Evolutionary conservation across 2,113 vertebrate species (phyloP).

Genomic region (Diglossa brunneiventris): DNA sequence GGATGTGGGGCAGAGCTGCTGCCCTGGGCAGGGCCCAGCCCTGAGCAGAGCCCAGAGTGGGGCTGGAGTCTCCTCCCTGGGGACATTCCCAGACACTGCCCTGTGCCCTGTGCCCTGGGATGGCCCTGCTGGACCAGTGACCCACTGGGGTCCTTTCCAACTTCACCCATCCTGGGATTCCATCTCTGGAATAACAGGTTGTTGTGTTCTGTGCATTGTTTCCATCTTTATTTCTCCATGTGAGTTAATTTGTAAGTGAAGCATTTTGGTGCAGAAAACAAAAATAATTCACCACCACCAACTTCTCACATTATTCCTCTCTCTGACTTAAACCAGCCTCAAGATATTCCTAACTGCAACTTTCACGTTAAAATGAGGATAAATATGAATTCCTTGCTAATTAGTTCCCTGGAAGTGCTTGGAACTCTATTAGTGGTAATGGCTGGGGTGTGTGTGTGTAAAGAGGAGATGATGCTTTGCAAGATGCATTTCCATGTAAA

Average conservation of each 20-base stretch:
- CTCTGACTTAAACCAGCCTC: background rate
- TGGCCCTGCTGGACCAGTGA: background rate
- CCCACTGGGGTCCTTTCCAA: background rate
- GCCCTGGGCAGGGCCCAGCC: background rate
- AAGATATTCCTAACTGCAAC: background rate
- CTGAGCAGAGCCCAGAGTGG: background rate
- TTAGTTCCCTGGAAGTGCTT: background rate
- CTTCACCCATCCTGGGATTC: background rate
- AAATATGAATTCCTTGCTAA: background rate
- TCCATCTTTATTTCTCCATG: background rate
- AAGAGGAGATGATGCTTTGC: background rate
- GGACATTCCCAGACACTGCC: background rate
- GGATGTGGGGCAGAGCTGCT: background rate
- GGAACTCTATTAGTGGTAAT: background rate
- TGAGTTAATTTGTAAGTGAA: background rate
- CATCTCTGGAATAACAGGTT: background rate
- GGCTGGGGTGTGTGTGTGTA: rapidly evolving
- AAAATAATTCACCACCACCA: background rate
- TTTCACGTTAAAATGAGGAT: background rate
- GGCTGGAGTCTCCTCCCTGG: background rate
- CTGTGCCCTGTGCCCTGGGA: background rate
- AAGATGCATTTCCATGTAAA: background rate
- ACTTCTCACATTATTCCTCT: background rate
- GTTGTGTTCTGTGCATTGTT: rapidly evolving
- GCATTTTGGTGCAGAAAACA: background rate